Evolutionary conservation across 2,888 invertebrate species (phyloP).

Genomic region (Drosophila ustulata): DNA sequence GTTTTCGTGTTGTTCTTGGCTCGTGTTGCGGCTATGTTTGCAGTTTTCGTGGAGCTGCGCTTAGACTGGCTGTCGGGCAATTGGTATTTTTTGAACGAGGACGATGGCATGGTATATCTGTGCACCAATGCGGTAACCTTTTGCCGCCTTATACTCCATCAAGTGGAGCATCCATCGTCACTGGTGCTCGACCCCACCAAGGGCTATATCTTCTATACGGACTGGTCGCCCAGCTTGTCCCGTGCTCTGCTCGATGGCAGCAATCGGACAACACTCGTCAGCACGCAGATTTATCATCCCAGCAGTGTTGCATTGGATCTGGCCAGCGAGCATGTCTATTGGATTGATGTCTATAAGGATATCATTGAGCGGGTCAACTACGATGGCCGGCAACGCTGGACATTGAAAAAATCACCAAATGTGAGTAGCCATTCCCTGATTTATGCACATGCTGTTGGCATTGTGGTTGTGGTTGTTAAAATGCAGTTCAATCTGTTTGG

Average conservation of each 20-base stretch:
- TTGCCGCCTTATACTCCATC: conserved; percentile 90
- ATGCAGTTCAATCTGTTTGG: background rate
- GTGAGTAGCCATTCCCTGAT: conserved; percentile 63
- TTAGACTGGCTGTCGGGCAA: conserved; percentile 94
- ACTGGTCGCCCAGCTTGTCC: conserved; percentile 89
- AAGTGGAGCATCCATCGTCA: conserved; percentile 89
- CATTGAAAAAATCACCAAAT: conserved; percentile 82
- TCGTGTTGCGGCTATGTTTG: conserved; percentile 46
- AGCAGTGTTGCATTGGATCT: conserved; percentile 90
- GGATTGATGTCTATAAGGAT: conserved; percentile 93
- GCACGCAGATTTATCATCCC: conserved; percentile 91
- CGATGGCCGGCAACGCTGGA: conserved; percentile 88
- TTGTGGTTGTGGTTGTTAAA: background rate
- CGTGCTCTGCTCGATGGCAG: conserved; percentile 89
- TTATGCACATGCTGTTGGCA: background rate
- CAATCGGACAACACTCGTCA: conserved; percentile 87
- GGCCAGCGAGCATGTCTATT: conserved; percentile 90
- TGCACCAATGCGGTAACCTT: conserved; percentile 88
- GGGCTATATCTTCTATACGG: conserved; percentile 92
- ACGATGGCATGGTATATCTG: conserved; percentile 89
- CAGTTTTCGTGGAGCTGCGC: conserved; percentile 91
- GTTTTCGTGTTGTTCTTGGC: conserved; percentile 1
- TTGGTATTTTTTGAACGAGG: conserved; percentile 93
- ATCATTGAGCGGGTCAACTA: conserved; percentile 92
- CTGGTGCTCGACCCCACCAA: conserved; percentile 92